Base-by-base conservation (phyloP, 30 jellyfish, hydroid and myxozoan genomes). In the Chrysaora quinquecirrha region DNA sequence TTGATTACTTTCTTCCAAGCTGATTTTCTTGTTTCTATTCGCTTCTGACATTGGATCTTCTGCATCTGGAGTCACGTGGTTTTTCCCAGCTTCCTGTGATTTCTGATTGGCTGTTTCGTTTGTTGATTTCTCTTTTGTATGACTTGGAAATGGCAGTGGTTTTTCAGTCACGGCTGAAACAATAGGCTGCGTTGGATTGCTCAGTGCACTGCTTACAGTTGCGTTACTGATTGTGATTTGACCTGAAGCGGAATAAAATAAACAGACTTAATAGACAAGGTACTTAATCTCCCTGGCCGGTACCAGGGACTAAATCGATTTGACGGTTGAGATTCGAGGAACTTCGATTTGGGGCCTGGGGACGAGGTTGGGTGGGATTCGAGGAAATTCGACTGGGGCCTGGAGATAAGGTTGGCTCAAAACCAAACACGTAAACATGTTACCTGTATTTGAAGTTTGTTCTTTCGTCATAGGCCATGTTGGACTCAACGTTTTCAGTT, bases 1-100 rank as follows among this genome's bases (percentile, higher is more conserved):
- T 19, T 94, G 86, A 60, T 86, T 83, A 80, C 96, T 87, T 48
- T 75, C 96, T 64, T 88, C 96, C 27, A 88, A 30, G 48, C 96
- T 80, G 66, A 78, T 65, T 31, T 86, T 64, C 35, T 75, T 74
- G 60, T 85, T 75, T 73, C 85, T 27, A 21, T 64, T 63, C 30
- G 68, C 95, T 7, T 75, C 87, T 1, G 95, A 75, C 81, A 68
- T 7, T 11, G 89, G 88, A 56, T 75, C 95, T 30, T 74, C 95
- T 21, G 84, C 89, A 66, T 85, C 71, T n/a, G 64, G 74, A 23
- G 68, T 87, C 18, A 63, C 89, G 1, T 34, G 34, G 47, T 85
- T 67, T 75, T 50, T 31, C 11, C 64, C 21, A 24, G 22, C 50
- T 30, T 64, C 3, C 1, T 48, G 77, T 25, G 38, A 6, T 24